These are phyloP conservation scores for Chascanopsetta lugubris DNA, from an alignment of 2,113 vertebrate genomes.

Conservation along the genomic window DNA sequence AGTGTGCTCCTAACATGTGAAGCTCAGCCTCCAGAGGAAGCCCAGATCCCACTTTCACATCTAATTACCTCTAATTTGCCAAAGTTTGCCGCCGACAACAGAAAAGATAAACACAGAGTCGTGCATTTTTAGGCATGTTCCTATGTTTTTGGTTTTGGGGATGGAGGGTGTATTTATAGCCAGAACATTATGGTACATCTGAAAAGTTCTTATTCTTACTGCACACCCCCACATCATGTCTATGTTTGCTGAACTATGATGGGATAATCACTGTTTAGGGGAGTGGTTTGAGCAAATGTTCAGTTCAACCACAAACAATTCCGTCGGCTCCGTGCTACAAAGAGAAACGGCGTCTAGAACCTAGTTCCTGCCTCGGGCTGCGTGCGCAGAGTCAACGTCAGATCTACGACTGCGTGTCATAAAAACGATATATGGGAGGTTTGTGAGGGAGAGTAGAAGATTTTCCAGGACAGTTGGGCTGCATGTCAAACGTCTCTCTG, in stretches of 20 bases:
- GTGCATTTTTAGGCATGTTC: not conserved
- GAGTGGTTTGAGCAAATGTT: not conserved
- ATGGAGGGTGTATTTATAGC: not conserved
- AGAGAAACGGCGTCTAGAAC: not conserved
- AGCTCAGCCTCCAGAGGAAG: too few relatives aligned
- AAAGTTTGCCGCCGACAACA: not conserved
- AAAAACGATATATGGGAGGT: conserved; percentile 11
- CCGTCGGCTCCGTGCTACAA: not conserved
- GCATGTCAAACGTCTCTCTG: conserved; percentile 10
- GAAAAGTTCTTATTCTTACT: not conserved
- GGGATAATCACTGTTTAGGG: not conserved
- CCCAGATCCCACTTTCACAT: too few relatives aligned
- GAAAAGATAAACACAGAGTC: not conserved
- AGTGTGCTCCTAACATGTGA: too few relatives aligned
- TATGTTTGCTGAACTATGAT: not conserved
- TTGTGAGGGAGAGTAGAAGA: not conserved
- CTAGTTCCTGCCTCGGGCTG: too few relatives aligned
- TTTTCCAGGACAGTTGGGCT: not conserved
- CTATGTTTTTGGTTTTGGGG: not conserved
- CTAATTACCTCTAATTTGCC: too few relatives aligned
- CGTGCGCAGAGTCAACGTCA: not conserved
- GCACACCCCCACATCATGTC: not conserved
- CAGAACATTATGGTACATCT: not conserved
- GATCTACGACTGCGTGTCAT: not conserved
- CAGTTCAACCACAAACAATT: not conserved